Evolutionary conservation across 2,888 invertebrate genomes (phyloP), one percentile per base, ranked within the genome.

Genomic region (Stenodema calcarata): DNA sequence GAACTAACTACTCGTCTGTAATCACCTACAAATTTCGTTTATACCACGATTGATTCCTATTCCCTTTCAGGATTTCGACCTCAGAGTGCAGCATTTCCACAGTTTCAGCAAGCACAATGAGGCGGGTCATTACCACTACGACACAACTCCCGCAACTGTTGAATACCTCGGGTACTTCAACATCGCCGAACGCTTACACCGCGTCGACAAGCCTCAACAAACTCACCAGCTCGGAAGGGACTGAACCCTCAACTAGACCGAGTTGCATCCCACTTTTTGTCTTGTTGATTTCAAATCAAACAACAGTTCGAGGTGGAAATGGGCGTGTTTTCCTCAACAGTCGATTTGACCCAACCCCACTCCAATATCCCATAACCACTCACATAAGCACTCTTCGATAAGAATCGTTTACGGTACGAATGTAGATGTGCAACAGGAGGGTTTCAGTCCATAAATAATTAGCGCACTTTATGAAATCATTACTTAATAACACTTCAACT

Each of bases 71-170:
- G 97, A 94, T 30, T 92, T 97, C 91, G 97, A 98, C 92, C 93
- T 99, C 88, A 94, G 99, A 89, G 94, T 97, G 88, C 98, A 99
- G 91, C 99, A 99, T 92, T 99, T 99, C 91, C 99, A 99, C 92
- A 97, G 97, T 90, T 97, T 96, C 91, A 95, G 96, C 89, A 92
- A 93, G 90, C 95, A 95, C 91, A 95, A 95, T 87, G 95, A 95
- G 92, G 97, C 96, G 89, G 99, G 99, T 0, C 99, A 99, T 93
- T 99, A 99, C 92, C 99, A 99, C 92, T 95, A 95, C 91, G 99
- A 99, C 92, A 96, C 95, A 11, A 97, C 97, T 42, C 98, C 99
- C 0, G 95, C 94, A 11, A 92, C 91, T n/a, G 97, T 94, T 12
- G 95, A 96, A 90, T 98, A 99, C 92, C 93, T 96, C 90, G 99